phyloP scores from a whole-genome alignment of 2,888 invertebrate species.

The Athetis lepigone region DNA sequence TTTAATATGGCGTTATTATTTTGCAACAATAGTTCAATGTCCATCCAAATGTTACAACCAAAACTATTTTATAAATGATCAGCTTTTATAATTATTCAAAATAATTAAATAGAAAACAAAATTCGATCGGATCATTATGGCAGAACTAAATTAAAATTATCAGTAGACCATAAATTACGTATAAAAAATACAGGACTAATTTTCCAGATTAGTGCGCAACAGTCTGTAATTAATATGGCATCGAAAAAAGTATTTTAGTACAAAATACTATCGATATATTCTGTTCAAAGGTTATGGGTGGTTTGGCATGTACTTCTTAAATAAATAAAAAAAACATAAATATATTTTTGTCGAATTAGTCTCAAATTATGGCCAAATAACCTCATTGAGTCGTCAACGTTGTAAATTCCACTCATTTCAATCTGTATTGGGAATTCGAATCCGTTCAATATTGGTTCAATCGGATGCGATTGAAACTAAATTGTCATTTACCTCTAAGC shows the following conservation, averaged over 20 bases:
- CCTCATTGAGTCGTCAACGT: not conserved
- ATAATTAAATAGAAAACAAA: not conserved
- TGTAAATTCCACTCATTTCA: not conserved
- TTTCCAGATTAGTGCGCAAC: constrained; percentile 29
- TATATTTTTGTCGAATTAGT: not conserved
- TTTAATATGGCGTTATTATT: not conserved
- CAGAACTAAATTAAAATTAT: not conserved
- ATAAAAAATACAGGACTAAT: not conserved
- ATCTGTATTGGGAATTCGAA: constrained; percentile 13
- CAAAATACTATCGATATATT: constrained; percentile 20
- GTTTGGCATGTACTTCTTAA: constrained; percentile 10
- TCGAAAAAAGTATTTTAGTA: constrained; percentile 37
- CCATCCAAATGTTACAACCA: not conserved
- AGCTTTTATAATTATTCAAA: not conserved
- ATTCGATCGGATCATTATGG: not conserved
- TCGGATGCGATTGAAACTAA: constrained; percentile 18
- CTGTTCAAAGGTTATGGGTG: constrained; percentile 4
- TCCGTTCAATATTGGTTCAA: constrained; percentile 32
- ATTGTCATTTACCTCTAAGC: not conserved
- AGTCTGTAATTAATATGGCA: constrained; percentile 59
- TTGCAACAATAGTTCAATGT: not conserved
- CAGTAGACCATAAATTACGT: no score
- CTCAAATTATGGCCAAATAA: constrained; percentile 1
- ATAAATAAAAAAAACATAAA: not conserved
- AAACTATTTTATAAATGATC: not conserved